Evolutionary conservation across 1,140 invertebrate species (phyloP), one percentile per base, ranked within the genome.

Genomic region (Drosophila gunungcola): DNA sequence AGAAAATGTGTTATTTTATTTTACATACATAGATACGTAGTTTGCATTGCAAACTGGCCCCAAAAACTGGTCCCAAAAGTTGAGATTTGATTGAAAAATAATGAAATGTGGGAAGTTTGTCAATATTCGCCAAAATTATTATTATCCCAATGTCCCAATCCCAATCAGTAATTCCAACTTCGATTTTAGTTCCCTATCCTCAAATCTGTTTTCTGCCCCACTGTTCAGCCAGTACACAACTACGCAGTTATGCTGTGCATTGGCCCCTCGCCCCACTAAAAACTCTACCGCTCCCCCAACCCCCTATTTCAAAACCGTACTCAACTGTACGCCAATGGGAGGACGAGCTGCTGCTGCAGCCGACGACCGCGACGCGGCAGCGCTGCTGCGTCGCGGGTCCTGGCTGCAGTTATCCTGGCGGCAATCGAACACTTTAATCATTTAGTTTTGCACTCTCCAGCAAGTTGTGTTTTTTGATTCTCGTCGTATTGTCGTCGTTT

Each of bases 391-490:
- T 38, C 51, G 63, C 62, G 52, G 48, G 80, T 88, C 84, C 84
- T 89, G 80, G 77, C 81, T 90, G 86, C 86, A 89, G 84, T 80
- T 90, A 76, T 90, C 80, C 84, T 88, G 76, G 80, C 84, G 76
- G 84, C 84, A 84, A 69, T 86, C 80, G 80, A 80, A 73, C 72
- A 78, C 79, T 85, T 80, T 78, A 91, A 84, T 91, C 91, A 92
- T 92, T 92, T 92, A 92, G 91, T 92, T 92, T 92, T 92, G 91
- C 91, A 92, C 91, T 92, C 91, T 92, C 81, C 82, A 90, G 91
- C 91, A 92, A 92, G 91, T 92, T 92, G 91, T 91, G 88, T 92
- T 92, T 92, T 91, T 91, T 89, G 89, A 89, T 90, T 88, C 78
- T 88, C 83, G 83, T 85, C 80, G 81, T 85, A 73, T 85, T 75